Evolutionary conservation across 1,140 invertebrate species (phyloP).

Genomic region (Calephelis nemesis): DNA sequence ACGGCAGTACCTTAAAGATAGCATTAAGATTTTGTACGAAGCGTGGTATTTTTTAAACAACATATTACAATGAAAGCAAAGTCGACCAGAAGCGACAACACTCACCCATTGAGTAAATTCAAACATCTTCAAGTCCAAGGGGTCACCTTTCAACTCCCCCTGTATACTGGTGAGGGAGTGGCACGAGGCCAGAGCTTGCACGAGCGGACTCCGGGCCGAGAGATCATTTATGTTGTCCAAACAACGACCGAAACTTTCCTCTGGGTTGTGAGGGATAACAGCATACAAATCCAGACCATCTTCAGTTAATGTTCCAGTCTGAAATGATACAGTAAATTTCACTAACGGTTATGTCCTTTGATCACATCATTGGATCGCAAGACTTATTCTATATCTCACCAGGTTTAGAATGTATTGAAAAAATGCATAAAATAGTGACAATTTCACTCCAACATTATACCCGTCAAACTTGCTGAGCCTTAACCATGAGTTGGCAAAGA

Average conservation of each 20-base stretch:
- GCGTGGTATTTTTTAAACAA: too few species aligned
- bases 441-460: too few species aligned
- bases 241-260: slow-evolving; percentile 81
- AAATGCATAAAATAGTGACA: too few species aligned
- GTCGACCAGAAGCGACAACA: neutral
- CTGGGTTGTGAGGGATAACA: slow-evolving; percentile 82
- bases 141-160: slow-evolving; percentile 88
- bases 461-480: too few species aligned
- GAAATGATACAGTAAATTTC: slow-evolving; percentile 21
- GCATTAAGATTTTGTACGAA: too few species aligned
- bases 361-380: too few species aligned
- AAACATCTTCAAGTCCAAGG: slow-evolving; percentile 93
- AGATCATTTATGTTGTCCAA: slow-evolving; percentile 77
- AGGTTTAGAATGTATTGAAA: too few species aligned
- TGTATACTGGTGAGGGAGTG: slow-evolving; percentile 91
- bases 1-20: too few species aligned
- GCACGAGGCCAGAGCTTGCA: slow-evolving; percentile 87
- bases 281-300: slow-evolving; percentile 96
- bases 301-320: slow-evolving; percentile 96
- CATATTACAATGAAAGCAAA: too few species aligned
- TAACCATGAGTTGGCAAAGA: too few species aligned
- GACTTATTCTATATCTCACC: too few species aligned
- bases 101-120: slow-evolving; percentile 89
- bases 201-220: slow-evolving; percentile 73
- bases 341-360: too few species aligned